These are phyloP conservation scores for Poecilus cupreus DNA, from an alignment of 2,888 invertebrate genomes.

Conservation along the genomic window DNA sequence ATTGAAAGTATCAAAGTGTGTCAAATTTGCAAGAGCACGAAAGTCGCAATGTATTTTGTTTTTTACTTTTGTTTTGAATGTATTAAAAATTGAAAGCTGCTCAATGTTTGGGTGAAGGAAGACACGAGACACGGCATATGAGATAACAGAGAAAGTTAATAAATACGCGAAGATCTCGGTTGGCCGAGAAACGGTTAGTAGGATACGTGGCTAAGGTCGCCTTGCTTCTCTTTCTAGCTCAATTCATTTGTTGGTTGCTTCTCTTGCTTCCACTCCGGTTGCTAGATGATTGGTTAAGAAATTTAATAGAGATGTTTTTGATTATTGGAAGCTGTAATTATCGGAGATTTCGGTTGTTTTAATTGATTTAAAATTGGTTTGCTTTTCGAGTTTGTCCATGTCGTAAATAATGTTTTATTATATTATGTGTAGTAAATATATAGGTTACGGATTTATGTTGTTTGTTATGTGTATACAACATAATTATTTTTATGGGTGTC, in stretches of 20 bases:
- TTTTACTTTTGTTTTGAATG: slow-evolving; percentile 59
- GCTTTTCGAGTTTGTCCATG: neutral
- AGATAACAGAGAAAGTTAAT: slow-evolving; percentile 57
- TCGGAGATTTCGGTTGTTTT: slow-evolving; percentile 3
- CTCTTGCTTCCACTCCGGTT: neutral
- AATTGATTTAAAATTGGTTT: slow-evolving; percentile 33
- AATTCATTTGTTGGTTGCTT: neutral
- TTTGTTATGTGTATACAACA: neutral
- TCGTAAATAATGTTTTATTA: slow-evolving; percentile 16
- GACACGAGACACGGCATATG: slow-evolving; percentile 23
- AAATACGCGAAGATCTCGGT: slow-evolving; percentile 32
- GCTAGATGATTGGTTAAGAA: slow-evolving; percentile 8
- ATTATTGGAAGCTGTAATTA: slow-evolving; percentile 25
- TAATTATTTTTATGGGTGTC: neutral
- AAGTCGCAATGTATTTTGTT: slow-evolving; percentile 51
- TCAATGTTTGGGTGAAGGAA: slow-evolving; percentile 41
- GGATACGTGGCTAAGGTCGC: slow-evolving; percentile 52
- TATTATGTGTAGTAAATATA: neutral
- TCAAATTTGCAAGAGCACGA: slow-evolving; percentile 54
- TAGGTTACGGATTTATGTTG: slow-evolving; percentile 20
- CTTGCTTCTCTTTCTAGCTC: slow-evolving; percentile 16
- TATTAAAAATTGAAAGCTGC: slow-evolving; percentile 58
- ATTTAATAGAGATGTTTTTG: slow-evolving; percentile 36
- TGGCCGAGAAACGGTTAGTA: slow-evolving; percentile 42
- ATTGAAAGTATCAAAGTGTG: slow-evolving; percentile 47